Conservation (phyloP, 2,888 invertebrate species). For the Alviniconcha strummeri region DNA sequence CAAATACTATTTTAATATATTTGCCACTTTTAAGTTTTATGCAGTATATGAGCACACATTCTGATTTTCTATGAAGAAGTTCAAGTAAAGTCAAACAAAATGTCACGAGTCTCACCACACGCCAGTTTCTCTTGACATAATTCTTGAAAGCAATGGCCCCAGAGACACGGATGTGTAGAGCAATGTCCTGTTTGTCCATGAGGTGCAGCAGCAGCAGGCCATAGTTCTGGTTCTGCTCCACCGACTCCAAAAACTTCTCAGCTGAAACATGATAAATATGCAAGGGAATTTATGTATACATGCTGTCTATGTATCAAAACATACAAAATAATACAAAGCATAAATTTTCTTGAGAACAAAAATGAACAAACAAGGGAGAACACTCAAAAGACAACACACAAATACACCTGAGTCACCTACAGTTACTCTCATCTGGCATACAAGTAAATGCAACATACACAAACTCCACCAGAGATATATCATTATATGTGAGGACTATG, state of each 20-base stretch:
- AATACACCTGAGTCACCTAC: neutral
- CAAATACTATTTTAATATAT: too few relatives aligned
- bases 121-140: slow-evolving; percentile 96
- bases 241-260: slow-evolving; percentile 92
- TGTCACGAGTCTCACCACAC: slow-evolving; percentile 57
- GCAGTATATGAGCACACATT: too few relatives aligned
- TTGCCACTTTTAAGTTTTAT: too few relatives aligned
- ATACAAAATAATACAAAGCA: neutral
- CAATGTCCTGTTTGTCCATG: slow-evolving; percentile 84
- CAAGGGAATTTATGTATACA: neutral
- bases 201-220: slow-evolving; percentile 89
- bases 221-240: slow-evolving; percentile 93
- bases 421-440: neutral
- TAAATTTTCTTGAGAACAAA: neutral
- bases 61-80: too few relatives aligned
- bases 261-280: slow-evolving; percentile 78
- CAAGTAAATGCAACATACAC: neutral
- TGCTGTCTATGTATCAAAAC: neutral
- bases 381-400: neutral
- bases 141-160: slow-evolving; percentile 98
- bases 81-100: too few relatives aligned
- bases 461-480: neutral
- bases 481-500: too few relatives aligned
- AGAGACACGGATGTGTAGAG: slow-evolving; percentile 88
- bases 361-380: neutral